Percentiles rank a stretch among this genome's conserved stretches.
These are phyloP conservation scores for Beaufortia kweichowensis DNA, from an alignment of 2,113 vertebrate genomes.

Conservation along the genomic window DNA sequence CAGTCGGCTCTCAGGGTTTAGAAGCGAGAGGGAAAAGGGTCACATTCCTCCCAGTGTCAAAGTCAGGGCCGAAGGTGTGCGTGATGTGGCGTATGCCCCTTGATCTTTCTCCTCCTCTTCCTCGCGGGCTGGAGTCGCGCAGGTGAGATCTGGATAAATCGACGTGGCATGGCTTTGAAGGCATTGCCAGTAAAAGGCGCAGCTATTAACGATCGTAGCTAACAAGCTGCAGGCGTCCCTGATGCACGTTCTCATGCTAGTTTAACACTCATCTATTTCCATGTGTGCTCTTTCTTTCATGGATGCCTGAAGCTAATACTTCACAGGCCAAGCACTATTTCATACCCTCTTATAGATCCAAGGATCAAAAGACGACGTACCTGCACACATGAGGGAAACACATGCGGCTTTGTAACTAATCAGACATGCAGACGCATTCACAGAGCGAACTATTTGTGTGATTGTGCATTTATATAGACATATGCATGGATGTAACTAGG, in stretches of 20 bases:
- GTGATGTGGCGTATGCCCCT: neutral
- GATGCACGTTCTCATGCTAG: slow-evolving; percentile 36
- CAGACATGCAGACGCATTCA: slow-evolving; percentile 44
- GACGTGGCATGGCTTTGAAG: slow-evolving; percentile 67
- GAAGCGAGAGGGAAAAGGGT: slow-evolving; percentile 58
- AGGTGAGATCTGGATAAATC: slow-evolving; percentile 72
- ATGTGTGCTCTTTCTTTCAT: slow-evolving; percentile 29
- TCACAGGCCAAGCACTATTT: slow-evolving; percentile 41
- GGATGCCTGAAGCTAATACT: slow-evolving; percentile 42
- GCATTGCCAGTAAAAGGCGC: slow-evolving; percentile 65
- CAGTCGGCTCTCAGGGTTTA: slow-evolving; percentile 65
- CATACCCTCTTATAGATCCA: slow-evolving; percentile 11
- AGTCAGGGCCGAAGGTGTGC: slow-evolving; percentile 40
- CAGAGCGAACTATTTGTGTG: neutral
- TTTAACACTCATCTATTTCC: slow-evolving; percentile 35
- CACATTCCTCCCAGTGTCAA: slow-evolving; percentile 45
- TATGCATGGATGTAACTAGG: neutral
- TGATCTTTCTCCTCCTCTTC: slow-evolving; percentile 53
- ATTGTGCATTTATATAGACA: neutral
- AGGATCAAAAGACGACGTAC: slow-evolving; percentile 14
- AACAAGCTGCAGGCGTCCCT: slow-evolving; percentile 70
- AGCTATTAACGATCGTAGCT: slow-evolving; percentile 72
- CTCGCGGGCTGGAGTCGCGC: slow-evolving; percentile 45
- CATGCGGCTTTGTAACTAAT: neutral
- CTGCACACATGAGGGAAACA: slow-evolving; percentile 24